Evolutionary conservation across 2,797 vertebrate genomes (phyloP).

Genomic region (Megalops cyprinoides): DNA sequence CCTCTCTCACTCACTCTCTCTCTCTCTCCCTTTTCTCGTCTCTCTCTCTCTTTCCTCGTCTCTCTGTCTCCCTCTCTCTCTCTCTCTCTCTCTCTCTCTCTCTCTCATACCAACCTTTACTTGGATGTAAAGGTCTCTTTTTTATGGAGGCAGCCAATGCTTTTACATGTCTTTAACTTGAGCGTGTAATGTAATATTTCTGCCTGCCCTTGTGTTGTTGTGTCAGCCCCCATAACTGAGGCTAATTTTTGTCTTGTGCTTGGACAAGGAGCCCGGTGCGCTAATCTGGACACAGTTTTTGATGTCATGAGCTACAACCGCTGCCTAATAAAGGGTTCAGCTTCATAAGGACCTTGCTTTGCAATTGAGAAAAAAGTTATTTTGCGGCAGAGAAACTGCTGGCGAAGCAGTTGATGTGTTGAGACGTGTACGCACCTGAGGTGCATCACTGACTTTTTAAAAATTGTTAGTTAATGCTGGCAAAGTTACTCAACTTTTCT

Average conservation of each 20-base stretch:
- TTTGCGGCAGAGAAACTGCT: conserved; percentile 38
- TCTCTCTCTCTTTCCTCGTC: neutral
- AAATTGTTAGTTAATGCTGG: conserved; percentile 34
- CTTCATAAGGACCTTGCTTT: conserved; percentile 39
- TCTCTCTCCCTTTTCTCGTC: too few relatives aligned
- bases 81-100: neutral
- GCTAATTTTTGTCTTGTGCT: conserved; percentile 40
- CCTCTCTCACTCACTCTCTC: neutral
- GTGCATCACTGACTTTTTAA: conserved; percentile 46
- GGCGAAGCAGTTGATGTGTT: conserved; percentile 53
- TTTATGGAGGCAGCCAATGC: conserved; percentile 34
- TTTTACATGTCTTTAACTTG: conserved; percentile 39
- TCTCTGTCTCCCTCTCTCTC: neutral
- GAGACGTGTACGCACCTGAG: conserved; percentile 45
- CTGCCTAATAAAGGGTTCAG: conserved; percentile 18
- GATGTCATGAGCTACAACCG: conserved; percentile 33
- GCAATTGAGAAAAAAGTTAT: conserved; percentile 40
- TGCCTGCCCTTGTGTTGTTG: conserved; percentile 37
- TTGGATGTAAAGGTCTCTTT: conserved; percentile 44
- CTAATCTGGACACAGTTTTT: conserved; percentile 36
- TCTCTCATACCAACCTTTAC: conserved; percentile 32
- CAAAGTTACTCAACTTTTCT: conserved; percentile 28
- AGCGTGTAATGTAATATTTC: conserved; percentile 22
- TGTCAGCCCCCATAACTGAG: conserved; percentile 47
- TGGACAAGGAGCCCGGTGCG: conserved; percentile 38